Evolutionary conservation across 2,113 vertebrate genomes (phyloP).

Genomic region (Gavialis gangeticus): DNA sequence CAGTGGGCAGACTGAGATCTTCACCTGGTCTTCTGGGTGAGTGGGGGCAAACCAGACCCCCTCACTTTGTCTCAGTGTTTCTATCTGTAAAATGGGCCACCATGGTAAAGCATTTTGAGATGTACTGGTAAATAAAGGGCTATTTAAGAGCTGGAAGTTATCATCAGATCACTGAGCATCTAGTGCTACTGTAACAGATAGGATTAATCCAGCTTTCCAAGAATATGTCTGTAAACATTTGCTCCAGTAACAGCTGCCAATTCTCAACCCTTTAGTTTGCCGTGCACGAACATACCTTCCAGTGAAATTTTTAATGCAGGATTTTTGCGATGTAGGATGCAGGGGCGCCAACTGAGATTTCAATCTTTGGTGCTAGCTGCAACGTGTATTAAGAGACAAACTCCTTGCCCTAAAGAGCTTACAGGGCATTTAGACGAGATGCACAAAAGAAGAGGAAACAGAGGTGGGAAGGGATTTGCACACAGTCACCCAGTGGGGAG

Average conservation of each 20-base stretch:
- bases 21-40: background rate
- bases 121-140: background rate
- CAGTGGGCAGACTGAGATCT: too few relatives aligned
- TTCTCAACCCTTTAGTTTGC: background rate
- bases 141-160: background rate
- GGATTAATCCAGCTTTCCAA: accelerated
- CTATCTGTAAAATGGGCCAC: background rate
- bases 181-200: background rate
- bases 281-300: background rate
- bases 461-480: background rate
- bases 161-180: background rate
- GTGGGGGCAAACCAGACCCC: background rate
- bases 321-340: background rate
- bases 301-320: background rate
- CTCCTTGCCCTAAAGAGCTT: accelerated
- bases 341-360: accelerated
- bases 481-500: accelerated
- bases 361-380: accelerated
- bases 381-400: accelerated
- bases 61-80: background rate
- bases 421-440: accelerated
- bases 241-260: background rate
- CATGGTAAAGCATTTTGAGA: background rate
- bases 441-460: accelerated
- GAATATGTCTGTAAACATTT: accelerated